Evolutionary conservation across 2,888 invertebrate genomes (phyloP).

Genomic region (Saturnia japonica): DNA sequence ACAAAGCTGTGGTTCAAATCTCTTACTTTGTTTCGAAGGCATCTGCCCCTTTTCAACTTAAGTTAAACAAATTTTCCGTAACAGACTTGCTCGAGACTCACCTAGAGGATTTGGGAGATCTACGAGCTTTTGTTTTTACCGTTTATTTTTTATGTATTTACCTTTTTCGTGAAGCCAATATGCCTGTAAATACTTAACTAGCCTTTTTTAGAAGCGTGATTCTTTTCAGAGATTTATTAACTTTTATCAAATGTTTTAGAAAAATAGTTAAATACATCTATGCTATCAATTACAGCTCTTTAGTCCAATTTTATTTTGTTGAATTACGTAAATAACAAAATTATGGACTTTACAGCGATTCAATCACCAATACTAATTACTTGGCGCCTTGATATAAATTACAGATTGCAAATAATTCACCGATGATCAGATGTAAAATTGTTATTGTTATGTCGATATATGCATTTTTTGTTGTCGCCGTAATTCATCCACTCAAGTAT

Average conservation of each 20-base stretch:
- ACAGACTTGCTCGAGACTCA: constrained; percentile 72
- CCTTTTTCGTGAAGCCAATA: constrained; percentile 25
- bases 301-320: too few relatives aligned
- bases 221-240: neutral
- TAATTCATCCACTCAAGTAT: constrained; percentile 69
- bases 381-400: too few relatives aligned
- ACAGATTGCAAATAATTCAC: too few relatives aligned
- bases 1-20: constrained; percentile 62
- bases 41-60: constrained; percentile 69
- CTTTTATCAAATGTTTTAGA: neutral
- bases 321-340: too few relatives aligned
- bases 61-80: constrained; percentile 76
- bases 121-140: constrained; percentile 68
- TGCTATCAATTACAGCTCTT: too few relatives aligned
- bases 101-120: constrained; percentile 71
- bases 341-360: too few relatives aligned
- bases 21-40: constrained; percentile 61
- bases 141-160: constrained; percentile 48
- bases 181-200: constrained; percentile 17
- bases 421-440: neutral
- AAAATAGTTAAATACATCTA: neutral
- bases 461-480: constrained; percentile 47
- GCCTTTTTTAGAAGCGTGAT: constrained; percentile 7
- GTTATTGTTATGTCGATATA: neutral
- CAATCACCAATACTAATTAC: too few relatives aligned